Evolutionary conservation across 1,140 invertebrate species (phyloP).

Genomic region (Stegodyphus dumicola): DNA sequence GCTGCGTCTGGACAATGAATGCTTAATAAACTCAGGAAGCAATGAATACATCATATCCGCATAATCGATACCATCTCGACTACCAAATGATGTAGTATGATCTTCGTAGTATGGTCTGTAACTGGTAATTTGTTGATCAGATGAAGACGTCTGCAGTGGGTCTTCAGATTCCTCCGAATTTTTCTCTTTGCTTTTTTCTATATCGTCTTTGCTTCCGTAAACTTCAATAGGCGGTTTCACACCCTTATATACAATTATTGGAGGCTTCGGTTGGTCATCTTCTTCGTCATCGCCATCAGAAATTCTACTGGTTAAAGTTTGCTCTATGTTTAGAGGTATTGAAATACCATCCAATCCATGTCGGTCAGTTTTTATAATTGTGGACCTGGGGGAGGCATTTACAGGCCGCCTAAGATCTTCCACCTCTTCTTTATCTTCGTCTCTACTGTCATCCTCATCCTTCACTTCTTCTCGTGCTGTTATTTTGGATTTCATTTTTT

Average conservation of each 20-base stretch:
- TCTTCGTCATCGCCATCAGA: background rate
- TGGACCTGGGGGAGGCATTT: background rate
- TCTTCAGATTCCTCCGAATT: background rate
- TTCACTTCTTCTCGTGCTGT: background rate
- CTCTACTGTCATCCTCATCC: too few species aligned
- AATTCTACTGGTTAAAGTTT: background rate
- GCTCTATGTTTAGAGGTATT: background rate
- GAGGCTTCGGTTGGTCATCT: background rate
- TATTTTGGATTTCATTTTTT: background rate
- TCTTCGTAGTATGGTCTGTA: background rate
- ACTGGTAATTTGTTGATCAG: background rate
- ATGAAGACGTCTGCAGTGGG: background rate
- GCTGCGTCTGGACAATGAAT: background rate
- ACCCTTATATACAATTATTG: conserved; percentile 42
- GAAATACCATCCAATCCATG: background rate
- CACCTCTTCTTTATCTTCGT: too few species aligned
- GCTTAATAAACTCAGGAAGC: conserved; percentile 1
- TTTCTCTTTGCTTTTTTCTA: background rate
- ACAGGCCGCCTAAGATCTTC: too few species aligned
- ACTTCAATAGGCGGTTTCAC: conserved; percentile 19
- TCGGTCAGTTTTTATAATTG: background rate
- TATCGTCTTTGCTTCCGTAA: conserved; percentile 38
- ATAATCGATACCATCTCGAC: background rate
- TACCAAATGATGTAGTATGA: background rate
- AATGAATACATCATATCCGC: conserved; percentile 11